Evolutionary conservation across 2,888 invertebrate species (phyloP).

Genomic region (Conops quadrifasciatus): DNA sequence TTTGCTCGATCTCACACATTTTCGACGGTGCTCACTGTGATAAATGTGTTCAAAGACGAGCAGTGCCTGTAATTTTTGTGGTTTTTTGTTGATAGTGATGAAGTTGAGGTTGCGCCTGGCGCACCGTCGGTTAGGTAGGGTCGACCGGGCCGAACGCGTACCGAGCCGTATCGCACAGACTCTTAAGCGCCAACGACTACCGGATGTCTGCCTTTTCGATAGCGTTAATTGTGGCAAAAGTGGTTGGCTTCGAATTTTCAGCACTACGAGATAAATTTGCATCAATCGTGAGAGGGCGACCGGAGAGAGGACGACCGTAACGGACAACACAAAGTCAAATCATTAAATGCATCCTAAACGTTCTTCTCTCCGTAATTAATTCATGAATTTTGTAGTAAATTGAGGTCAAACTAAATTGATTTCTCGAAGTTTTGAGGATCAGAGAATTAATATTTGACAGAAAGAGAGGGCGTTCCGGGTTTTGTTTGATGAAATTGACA

Average conservation of each 20-base stretch:
- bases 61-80: conserved; percentile 35
- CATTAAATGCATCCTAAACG: too few species aligned
- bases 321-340: too few species aligned
- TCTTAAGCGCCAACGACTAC: not conserved
- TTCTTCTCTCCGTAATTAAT: too few species aligned
- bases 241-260: not conserved
- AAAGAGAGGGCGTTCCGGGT: too few species aligned
- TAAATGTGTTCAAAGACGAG: conserved; percentile 19
- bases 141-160: too few species aligned
- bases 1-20: not conserved
- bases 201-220: not conserved
- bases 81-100: conserved; percentile 30
- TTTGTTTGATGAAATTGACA: too few species aligned
- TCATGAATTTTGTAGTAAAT: too few species aligned
- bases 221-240: not conserved
- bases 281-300: not conserved
- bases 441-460: too few species aligned
- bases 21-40: not conserved
- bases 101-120: not conserved
- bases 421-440: too few species aligned
- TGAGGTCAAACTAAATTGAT: too few species aligned
- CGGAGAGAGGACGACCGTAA: too few species aligned
- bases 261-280: not conserved
- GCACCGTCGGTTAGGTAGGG: not conserved
- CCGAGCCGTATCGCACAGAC: not conserved